phyloP scores from a whole-genome alignment of 2,797 vertebrate genomes.

The Australoheros facetus region DNA sequence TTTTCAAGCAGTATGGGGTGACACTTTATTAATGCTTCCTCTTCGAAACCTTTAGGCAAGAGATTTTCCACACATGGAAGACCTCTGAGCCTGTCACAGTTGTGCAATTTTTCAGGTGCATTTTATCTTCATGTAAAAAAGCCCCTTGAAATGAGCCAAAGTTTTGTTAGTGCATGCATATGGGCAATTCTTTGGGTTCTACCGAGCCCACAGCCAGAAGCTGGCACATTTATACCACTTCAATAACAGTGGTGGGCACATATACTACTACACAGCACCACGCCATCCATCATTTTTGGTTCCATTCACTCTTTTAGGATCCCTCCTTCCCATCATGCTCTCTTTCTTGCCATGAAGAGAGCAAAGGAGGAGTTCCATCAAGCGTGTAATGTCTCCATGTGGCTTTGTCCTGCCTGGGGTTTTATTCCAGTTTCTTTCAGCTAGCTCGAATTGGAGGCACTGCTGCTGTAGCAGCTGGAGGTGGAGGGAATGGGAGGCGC shows the following conservation, averaged over 20 bases:
- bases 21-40: conserved; percentile 39
- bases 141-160: conserved; percentile 47
- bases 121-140: conserved; percentile 47
- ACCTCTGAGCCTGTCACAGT: conserved; percentile 34
- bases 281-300: conserved; percentile 45
- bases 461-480: conserved; percentile 90
- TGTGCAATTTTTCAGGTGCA: conserved; percentile 67
- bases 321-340: conserved; percentile 33
- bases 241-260: conserved; percentile 28
- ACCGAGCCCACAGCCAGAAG: conserved; percentile 60
- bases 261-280: conserved; percentile 23
- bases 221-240: conserved; percentile 48
- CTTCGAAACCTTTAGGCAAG: conserved; percentile 46
- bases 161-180: conserved; percentile 71
- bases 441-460: conserved; percentile 87
- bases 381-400: conserved; percentile 30
- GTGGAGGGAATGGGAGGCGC: conserved; percentile 88
- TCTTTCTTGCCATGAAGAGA: not conserved
- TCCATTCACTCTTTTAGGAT: conserved; percentile 42
- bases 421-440: conserved; percentile 20
- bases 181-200: conserved; percentile 72
- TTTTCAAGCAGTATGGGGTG: conserved; percentile 58
- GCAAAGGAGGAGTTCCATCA: conserved; percentile 36
- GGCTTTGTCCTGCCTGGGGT: conserved; percentile 25
- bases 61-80: conserved; percentile 31